Evolutionary conservation across 2,888 invertebrate species (phyloP).

Genomic region (Heteromyza rotundicornis): DNA sequence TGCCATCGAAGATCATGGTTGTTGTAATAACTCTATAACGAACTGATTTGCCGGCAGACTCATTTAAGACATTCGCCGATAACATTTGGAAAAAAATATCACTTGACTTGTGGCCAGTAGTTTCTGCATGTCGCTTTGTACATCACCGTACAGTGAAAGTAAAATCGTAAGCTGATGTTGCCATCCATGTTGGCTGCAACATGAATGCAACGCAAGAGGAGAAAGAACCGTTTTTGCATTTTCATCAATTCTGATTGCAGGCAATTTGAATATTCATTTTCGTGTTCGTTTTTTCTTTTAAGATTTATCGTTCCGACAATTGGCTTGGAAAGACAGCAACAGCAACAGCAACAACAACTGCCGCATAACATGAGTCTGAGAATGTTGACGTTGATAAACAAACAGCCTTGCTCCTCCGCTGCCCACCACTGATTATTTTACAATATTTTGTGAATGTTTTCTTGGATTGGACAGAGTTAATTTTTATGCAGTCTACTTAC

Average conservation of each 20-base stretch:
- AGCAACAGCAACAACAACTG: too few relatives aligned
- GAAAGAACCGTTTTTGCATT: too few relatives aligned
- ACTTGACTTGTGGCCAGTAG: background rate
- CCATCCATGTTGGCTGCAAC: too few relatives aligned
- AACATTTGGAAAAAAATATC: background rate
- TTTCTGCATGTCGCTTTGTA: too few relatives aligned
- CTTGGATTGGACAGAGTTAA: background rate
- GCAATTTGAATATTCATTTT: background rate
- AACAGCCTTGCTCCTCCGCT: too few relatives aligned
- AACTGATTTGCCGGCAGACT: background rate
- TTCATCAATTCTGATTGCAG: background rate
- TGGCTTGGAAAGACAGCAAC: background rate
- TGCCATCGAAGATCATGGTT: background rate
- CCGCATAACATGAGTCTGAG: too few relatives aligned
- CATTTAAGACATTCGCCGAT: background rate
- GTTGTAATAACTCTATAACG: too few relatives aligned
- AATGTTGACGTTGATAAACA: too few relatives aligned
- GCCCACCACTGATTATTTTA: too few relatives aligned
- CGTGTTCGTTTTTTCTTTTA: background rate
- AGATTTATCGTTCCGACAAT: background rate
- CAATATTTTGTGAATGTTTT: background rate
- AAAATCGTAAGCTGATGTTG: background rate
- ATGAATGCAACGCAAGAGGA: too few relatives aligned
- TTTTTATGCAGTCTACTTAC: slow-evolving; percentile 1
- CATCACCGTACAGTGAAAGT: background rate